phyloP scores from a whole-genome alignment of 2,888 invertebrate genomes.

The Lomographa bimaculata region DNA sequence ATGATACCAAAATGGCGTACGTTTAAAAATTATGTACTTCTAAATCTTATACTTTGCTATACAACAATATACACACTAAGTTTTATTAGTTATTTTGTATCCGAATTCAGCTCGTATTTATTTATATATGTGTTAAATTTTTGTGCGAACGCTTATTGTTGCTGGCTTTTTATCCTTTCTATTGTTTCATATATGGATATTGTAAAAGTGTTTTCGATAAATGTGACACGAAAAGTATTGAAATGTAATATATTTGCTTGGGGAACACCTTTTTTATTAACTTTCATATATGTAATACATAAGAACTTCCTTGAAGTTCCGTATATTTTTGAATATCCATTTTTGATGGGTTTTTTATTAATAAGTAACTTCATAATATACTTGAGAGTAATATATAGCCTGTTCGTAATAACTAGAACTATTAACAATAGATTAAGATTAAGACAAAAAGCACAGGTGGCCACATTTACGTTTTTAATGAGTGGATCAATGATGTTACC shows the following conservation, averaged over 20 bases:
- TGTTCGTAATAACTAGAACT: conserved; percentile 2
- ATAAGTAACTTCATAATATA: conserved; percentile 9
- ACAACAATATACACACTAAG: conserved; percentile 3
- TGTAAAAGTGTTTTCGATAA: conserved; percentile 16
- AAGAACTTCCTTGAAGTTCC: background rate
- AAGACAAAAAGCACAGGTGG: conserved; percentile 10
- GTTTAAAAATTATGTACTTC: conserved; percentile 15
- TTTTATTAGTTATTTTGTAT: background rate
- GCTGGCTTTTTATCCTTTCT: conserved; percentile 17
- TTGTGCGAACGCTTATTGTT: conserved; percentile 8
- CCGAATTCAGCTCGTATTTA: too few species aligned
- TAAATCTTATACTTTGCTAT: conserved; percentile 10
- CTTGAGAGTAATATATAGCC: conserved; percentile 12
- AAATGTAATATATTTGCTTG: conserved; percentile 15
- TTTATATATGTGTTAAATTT: background rate
- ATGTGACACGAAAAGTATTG: conserved; percentile 6
- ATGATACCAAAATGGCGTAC: conserved; percentile 18
- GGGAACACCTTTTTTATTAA: conserved; percentile 4
- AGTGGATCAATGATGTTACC: conserved; percentile 18
- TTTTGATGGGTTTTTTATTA: conserved; percentile 3
- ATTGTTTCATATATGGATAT: conserved; percentile 15
- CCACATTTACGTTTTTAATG: conserved; percentile 18
- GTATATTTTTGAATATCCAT: too few species aligned
- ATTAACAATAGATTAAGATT: conserved; percentile 1
- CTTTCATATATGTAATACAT: conserved; percentile 1